Conservation (phyloP, 2,797 vertebrate species). For the Acanthurus leucopareius region DNA sequence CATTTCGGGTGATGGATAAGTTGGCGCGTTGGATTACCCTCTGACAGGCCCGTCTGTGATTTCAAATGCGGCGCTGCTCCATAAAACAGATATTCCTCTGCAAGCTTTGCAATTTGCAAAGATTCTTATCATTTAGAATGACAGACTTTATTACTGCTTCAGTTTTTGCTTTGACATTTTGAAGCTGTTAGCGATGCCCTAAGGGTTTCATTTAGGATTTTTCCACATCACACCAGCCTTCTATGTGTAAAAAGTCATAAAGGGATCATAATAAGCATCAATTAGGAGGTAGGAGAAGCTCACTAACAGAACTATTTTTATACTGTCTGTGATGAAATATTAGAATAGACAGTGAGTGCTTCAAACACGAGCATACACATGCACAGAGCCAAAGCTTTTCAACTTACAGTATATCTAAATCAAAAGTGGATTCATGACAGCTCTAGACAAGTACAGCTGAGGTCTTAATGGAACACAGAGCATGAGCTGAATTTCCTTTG, state of each 20-base stretch:
- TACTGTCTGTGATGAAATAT: conserved; percentile 44
- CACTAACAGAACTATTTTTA: conserved; percentile 50
- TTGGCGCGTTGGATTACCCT: conserved; percentile 55
- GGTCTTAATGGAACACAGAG: conserved; percentile 50
- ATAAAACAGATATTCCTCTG: conserved; percentile 48
- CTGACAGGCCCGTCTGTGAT: conserved; percentile 60
- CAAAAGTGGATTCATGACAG: conserved; percentile 52
- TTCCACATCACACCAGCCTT: conserved; percentile 53
- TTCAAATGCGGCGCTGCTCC: conserved; percentile 47
- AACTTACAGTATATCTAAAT: conserved; percentile 49
- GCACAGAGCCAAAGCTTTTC: conserved; percentile 43
- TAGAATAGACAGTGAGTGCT: conserved; percentile 34
- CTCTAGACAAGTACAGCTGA: conserved; percentile 42
- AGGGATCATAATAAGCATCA: conserved; percentile 63
- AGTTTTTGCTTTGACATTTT: conserved; percentile 63
- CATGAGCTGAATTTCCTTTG: conserved; percentile 25
- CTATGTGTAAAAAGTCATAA: conserved; percentile 67
- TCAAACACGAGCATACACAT: conserved; percentile 41
- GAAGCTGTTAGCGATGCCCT: conserved; percentile 59
- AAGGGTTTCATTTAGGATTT: conserved; percentile 65
- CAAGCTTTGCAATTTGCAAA: conserved; percentile 51
- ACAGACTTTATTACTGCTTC: conserved; percentile 56
- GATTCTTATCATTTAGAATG: conserved; percentile 55
- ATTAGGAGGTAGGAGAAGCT: conserved; percentile 51
- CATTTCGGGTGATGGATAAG: conserved; percentile 78